A percentile compares a stretch with the other conserved stretches of the same genome.
Conservation (phyloP, 37 sponge, comb jelly and placozoan species). For the Bolinopsis microptera region DNA sequence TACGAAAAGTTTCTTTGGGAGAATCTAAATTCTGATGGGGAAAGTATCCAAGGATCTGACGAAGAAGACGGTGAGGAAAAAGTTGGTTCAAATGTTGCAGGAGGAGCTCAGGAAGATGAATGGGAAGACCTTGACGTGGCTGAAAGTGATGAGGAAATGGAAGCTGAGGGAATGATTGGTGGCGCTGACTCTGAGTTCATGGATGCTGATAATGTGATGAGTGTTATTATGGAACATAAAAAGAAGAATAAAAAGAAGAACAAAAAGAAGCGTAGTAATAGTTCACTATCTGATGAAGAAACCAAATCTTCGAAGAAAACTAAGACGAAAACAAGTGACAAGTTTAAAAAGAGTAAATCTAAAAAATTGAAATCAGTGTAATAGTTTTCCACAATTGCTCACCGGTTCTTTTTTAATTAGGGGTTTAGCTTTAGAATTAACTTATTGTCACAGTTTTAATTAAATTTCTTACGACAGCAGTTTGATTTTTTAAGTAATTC, state of each 20-base stretch:
- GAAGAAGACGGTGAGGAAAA: background rate
- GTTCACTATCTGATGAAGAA: background rate
- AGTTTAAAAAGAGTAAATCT: background rate
- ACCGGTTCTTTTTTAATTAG: too few species aligned
- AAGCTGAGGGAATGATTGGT: background rate
- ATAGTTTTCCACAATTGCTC: too few species aligned
- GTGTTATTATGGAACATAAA: background rate
- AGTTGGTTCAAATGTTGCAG: background rate
- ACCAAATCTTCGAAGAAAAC: background rate
- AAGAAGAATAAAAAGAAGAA: background rate
- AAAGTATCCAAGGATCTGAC: conserved; percentile 12
- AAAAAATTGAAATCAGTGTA: too few species aligned
- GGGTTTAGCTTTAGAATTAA: too few species aligned
- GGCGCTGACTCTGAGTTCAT: background rate
- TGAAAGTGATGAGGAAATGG: conserved; percentile 15
- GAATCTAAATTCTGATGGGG: conserved; percentile 55
- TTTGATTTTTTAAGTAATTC: too few species aligned
- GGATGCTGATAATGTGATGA: conserved; percentile 38
- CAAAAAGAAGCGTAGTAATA: too few species aligned
- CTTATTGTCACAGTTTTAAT: too few species aligned
- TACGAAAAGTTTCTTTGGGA: conserved; percentile 64
- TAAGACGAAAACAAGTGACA: background rate
- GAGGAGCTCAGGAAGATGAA: background rate
- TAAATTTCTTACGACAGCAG: too few species aligned
- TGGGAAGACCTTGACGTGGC: conserved; percentile 7